phyloP scores from a whole-genome alignment of 1,140 invertebrate genomes.

The Metopolophium dirhodum region DNA sequence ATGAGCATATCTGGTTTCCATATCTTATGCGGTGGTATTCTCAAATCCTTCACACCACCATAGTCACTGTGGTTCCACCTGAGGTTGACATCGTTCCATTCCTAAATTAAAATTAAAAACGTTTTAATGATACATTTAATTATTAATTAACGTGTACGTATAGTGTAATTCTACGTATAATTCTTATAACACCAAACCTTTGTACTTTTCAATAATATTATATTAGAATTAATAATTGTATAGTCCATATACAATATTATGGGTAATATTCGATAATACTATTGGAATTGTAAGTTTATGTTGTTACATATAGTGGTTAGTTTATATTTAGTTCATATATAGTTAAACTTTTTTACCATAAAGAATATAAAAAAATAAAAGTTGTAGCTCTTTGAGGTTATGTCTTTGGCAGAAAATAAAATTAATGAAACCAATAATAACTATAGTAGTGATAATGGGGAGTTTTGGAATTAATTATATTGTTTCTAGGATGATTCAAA shows the following conservation, averaged over 20 bases:
- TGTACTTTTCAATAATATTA: not conserved
- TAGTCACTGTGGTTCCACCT: slow-evolving; percentile 96
- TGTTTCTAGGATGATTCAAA: not conserved
- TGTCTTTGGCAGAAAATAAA: not conserved
- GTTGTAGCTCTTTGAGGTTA: not conserved
- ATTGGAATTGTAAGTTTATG: not conserved
- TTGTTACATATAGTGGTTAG: not conserved
- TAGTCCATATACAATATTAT: no score
- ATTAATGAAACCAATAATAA: not conserved
- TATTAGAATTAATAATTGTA: not conserved
- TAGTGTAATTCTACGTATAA: not conserved
- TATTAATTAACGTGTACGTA: not conserved
- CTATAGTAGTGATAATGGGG: not conserved
- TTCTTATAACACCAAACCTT: not conserved
- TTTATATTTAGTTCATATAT: no score
- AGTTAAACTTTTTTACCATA: not conserved
- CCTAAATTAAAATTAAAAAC: slow-evolving; percentile 68
- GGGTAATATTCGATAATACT: no score
- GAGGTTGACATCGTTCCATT: slow-evolving; percentile 98
- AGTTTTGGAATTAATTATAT: not conserved
- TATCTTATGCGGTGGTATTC: slow-evolving; percentile 93
- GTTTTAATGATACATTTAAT: not conserved
- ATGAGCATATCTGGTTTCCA: slow-evolving; percentile 99
- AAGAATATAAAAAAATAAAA: not conserved
- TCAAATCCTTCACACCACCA: slow-evolving; percentile 93